Percentiles rank a stretch among this genome's conserved stretches.
These are phyloP conservation scores for Thymelicus sylvestris DNA, from an alignment of 2,888 invertebrate genomes.

Conservation along the genomic window DNA sequence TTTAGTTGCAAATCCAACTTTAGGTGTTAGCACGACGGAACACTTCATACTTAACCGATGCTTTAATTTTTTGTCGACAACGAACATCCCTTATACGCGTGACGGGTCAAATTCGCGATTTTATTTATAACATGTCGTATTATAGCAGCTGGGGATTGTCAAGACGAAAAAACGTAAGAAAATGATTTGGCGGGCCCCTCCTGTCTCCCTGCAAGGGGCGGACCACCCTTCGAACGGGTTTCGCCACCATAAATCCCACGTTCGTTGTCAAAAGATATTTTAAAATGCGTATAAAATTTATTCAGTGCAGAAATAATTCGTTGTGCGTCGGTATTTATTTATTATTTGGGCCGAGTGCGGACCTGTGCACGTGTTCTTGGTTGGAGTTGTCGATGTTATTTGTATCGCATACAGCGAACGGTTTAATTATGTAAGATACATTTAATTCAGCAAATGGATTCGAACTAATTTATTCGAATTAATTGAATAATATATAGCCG, in stretches of 20 bases:
- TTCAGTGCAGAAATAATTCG: constrained; percentile 82
- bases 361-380: constrained; percentile 69
- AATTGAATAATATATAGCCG: constrained; percentile 1
- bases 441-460: constrained; percentile 5
- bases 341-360: constrained; percentile 62
- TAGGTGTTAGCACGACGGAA: constrained; percentile 43
- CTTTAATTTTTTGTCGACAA: constrained; percentile 37
- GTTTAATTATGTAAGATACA: constrained; percentile 13
- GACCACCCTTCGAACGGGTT: constrained; percentile 82
- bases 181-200: constrained; percentile 69
- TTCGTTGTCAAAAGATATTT: constrained; percentile 80
- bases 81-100: constrained; percentile 74
- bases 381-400: constrained; percentile 15
- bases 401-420: constrained; percentile 11
- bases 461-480: constrained; percentile 5
- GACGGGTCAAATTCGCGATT: constrained; percentile 84
- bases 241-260: constrained; percentile 80
- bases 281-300: constrained; percentile 84
- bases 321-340: constrained; percentile 68
- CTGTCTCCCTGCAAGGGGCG: constrained; percentile 60
- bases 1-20: constrained; percentile 46
- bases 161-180: constrained; percentile 80
- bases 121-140: constrained; percentile 82
- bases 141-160: constrained; percentile 82
- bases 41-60: constrained; percentile 1